Conservation (phyloP, 2,888 invertebrate species). For the Coleophora deauratella region DNA sequence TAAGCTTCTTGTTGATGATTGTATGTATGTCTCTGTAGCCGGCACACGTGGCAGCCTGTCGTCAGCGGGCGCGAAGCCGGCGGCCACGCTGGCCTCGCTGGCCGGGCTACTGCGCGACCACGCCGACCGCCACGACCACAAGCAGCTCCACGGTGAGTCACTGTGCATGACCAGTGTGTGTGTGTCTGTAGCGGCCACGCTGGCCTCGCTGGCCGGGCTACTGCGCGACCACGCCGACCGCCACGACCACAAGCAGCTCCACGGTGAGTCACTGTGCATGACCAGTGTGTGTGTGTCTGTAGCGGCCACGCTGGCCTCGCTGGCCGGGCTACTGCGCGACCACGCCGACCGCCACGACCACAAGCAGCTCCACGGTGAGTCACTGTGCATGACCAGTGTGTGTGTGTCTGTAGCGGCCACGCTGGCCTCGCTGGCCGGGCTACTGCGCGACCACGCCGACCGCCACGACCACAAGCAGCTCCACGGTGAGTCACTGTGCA, state of each 20-base stretch:
- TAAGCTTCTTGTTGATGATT: too few relatives aligned
- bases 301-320: background rate
- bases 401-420: background rate
- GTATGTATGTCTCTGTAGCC: slow-evolving; percentile 33
- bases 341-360: slow-evolving; percentile 69
- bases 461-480: slow-evolving; percentile 44
- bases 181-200: background rate
- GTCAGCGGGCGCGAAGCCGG: slow-evolving; percentile 47
- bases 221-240: slow-evolving; percentile 77
- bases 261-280: background rate
- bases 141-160: too few relatives aligned
- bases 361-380: too few relatives aligned
- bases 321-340: slow-evolving; percentile 58
- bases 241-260: slow-evolving; percentile 40
- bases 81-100: slow-evolving; percentile 77
- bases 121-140: slow-evolving; percentile 66
- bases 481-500: too few relatives aligned
- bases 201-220: slow-evolving; percentile 20
- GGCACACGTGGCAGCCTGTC: slow-evolving; percentile 88
- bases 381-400: background rate
- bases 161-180: background rate
- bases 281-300: background rate
- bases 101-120: slow-evolving; percentile 78
- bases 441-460: slow-evolving; percentile 77
- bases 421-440: slow-evolving; percentile 11